phyloP scores from a whole-genome alignment of 2,888 invertebrate species.

The Coecobrya sp. region DNA sequence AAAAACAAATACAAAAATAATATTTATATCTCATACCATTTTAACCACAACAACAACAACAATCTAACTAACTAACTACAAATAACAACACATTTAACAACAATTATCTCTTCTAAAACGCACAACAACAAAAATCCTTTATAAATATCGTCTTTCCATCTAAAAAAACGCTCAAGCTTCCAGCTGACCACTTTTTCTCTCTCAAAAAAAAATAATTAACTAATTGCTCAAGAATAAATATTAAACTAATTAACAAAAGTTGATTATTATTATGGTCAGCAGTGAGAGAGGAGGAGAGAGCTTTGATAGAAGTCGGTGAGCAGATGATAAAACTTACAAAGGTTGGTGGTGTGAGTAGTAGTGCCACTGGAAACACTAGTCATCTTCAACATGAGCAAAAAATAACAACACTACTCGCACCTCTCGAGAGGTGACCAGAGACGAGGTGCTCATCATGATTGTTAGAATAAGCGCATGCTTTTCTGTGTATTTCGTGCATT shows the following conservation, averaged over 20 bases:
- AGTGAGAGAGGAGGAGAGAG: background rate
- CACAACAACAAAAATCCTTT: background rate
- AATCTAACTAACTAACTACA: background rate
- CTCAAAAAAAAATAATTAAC: too few species aligned
- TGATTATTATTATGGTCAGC: too few species aligned
- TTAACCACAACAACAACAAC: background rate
- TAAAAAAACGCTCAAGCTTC: too few species aligned
- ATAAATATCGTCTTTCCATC: too few species aligned
- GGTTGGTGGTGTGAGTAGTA: background rate
- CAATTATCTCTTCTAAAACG: background rate
- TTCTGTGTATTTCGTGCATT: too few species aligned
- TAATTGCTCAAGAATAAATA: too few species aligned
- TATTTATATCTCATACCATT: slow-evolving; percentile 14
- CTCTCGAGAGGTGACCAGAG: too few species aligned
- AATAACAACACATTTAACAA: background rate
- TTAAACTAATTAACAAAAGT: too few species aligned
- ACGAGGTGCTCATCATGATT: too few species aligned
- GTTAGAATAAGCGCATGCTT: too few species aligned
- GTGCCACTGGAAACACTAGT: slow-evolving; percentile 15
- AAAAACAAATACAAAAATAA: background rate
- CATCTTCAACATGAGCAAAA: background rate
- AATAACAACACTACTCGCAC: too few species aligned
- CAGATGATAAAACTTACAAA: background rate
- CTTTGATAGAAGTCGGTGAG: background rate
- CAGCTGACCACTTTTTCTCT: too few species aligned